These are phyloP conservation scores for Hypomecis atomaria DNA, from an alignment of 2,888 invertebrate genomes.

Conservation along the genomic window DNA sequence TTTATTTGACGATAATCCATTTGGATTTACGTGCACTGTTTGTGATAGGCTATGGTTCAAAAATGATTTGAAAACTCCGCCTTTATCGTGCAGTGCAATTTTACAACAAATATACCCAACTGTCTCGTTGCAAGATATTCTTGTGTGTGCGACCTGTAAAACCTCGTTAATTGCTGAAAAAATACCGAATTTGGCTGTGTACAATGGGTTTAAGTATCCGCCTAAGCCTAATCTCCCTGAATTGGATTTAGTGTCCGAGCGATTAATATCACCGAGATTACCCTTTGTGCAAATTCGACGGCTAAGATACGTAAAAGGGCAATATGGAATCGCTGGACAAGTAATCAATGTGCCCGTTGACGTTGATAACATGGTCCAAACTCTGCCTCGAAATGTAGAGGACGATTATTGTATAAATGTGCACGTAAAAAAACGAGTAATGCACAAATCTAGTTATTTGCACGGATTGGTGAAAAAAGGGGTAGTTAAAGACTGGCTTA, in stretches of 20 bases:
- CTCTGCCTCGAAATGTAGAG: conserved; percentile 46
- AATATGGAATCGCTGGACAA: conserved; percentile 48
- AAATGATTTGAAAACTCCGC: too few species aligned
- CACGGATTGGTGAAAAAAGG: conserved; percentile 42
- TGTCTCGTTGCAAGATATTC: too few species aligned
- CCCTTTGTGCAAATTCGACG: conserved; percentile 53
- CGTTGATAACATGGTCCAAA: conserved; percentile 48
- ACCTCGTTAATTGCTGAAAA: too few species aligned
- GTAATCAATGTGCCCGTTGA: conserved; percentile 52
- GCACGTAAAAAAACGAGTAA: conserved; percentile 39
- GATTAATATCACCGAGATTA: conserved; percentile 48
- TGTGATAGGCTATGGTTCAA: too few species aligned
- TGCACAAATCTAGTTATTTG: conserved; percentile 45
- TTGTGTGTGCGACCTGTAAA: too few species aligned
- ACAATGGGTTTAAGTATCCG: conserved; percentile 51
- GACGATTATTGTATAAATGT: conserved; percentile 46
- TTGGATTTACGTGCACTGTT: too few species aligned
- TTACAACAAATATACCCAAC: too few species aligned
- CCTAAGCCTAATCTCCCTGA: conserved; percentile 46
- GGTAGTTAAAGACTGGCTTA: conserved; percentile 46
- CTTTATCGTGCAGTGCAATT: too few species aligned
- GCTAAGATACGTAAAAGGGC: conserved; percentile 47
- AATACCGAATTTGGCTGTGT: not conserved
- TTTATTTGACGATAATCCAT: too few species aligned
- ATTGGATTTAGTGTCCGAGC: conserved; percentile 43